Percentiles rank a stretch among this genome's conserved stretches.
Conservation (phyloP, 2,797 vertebrate species). For the Paguma larvata region DNA sequence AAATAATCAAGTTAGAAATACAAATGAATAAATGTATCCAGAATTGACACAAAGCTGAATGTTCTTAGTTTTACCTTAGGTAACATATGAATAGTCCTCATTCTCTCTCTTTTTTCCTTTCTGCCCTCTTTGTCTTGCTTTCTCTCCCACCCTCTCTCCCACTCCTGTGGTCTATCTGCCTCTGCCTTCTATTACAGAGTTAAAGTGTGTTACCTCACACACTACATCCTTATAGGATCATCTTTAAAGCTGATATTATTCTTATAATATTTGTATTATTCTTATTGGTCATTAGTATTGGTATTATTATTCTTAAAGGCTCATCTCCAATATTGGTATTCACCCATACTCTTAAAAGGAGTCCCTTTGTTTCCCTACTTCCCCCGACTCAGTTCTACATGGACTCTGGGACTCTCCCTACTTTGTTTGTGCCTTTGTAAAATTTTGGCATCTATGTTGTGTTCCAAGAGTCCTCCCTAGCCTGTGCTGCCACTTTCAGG, state of each 20-base stretch:
- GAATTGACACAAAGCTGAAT: not conserved
- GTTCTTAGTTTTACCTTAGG: not conserved
- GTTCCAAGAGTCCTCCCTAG: not conserved
- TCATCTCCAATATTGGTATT: conserved; percentile 23
- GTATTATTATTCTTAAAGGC: not conserved
- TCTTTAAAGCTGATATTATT: not conserved
- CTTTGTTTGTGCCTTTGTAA: not conserved
- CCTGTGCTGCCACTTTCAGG: not conserved
- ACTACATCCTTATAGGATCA: not conserved
- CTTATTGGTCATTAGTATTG: not conserved
- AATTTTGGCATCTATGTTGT: not conserved
- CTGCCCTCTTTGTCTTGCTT: not conserved
- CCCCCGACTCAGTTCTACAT: not conserved
- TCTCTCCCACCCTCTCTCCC: not conserved
- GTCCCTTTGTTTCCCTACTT: not conserved
- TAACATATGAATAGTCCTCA: not conserved
- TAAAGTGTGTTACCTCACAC: not conserved
- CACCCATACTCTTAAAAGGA: not conserved
- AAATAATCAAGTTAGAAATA: conserved; percentile 19
- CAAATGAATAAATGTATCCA: not conserved
- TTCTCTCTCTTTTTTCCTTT: not conserved
- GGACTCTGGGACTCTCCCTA: not conserved
- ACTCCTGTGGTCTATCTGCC: not conserved
- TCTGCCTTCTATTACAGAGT: not conserved
- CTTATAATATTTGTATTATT: not conserved